Evolutionary conservation across 2,888 invertebrate genomes (phyloP).

Genomic region (Stomorhina lunata): DNA sequence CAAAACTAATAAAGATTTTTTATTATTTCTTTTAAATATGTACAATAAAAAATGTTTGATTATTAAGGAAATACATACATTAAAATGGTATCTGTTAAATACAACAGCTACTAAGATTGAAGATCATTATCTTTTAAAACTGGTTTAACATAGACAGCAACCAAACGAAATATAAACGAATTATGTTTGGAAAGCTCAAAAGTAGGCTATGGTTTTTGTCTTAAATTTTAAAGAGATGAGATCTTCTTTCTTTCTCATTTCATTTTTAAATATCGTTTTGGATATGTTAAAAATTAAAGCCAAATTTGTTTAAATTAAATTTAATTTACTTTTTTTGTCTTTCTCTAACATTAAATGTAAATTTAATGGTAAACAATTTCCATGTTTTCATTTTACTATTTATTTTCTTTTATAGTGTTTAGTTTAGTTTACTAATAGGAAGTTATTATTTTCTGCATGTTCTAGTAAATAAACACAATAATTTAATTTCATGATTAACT

Average conservation of each 20-base stretch:
- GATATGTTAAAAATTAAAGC: no score
- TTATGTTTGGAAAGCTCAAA: no score
- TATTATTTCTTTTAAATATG: background rate
- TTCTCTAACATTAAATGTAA: no score
- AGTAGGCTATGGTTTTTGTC: no score
- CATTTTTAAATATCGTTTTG: no score
- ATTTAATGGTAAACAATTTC: no score
- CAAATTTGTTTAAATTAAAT: no score
- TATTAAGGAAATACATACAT: background rate
- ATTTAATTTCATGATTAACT: constrained; percentile 40
- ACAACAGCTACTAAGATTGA: no score
- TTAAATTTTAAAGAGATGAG: no score
- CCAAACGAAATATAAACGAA: no score
- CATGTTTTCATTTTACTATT: background rate
- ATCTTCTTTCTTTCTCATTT: no score
- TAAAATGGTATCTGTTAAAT: background rate
- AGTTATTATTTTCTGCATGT: constrained; percentile 6
- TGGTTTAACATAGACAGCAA: background rate
- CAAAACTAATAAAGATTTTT: background rate
- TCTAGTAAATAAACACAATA: background rate
- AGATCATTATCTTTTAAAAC: background rate
- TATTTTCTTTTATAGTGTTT: background rate
- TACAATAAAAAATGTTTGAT: background rate
- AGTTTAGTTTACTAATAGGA: constrained; percentile 1
- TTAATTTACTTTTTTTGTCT: no score